Conservation (phyloP, 1,140 invertebrate species). For the Heliconius eleuchia region DNA sequence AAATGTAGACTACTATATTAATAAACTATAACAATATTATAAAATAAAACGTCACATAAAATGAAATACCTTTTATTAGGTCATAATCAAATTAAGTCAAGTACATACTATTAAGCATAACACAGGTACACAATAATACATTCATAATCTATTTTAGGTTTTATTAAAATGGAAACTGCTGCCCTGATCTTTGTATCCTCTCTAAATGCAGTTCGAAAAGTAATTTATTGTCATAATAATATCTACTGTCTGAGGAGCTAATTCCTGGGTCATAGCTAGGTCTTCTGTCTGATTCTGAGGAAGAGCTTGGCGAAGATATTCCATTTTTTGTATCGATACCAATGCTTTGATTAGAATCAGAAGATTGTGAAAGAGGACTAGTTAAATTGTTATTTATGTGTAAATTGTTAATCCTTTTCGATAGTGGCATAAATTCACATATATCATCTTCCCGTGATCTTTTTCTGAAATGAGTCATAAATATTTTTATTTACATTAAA, state of each 20-base stretch:
- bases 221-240: slow-evolving; percentile 79
- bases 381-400: slow-evolving; percentile 84
- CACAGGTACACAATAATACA: slow-evolving; percentile 45
- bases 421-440: slow-evolving; percentile 88
- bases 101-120: slow-evolving; percentile 37
- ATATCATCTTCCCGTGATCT: slow-evolving; percentile 86
- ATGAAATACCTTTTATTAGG: slow-evolving; percentile 26
- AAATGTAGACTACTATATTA: neutral
- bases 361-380: slow-evolving; percentile 53
- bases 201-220: slow-evolving; percentile 81
- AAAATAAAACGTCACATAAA: neutral
- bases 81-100: slow-evolving; percentile 18
- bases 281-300: slow-evolving; percentile 61
- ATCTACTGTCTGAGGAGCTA: slow-evolving; percentile 71
- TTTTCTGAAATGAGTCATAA: slow-evolving; percentile 81
- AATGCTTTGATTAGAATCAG: slow-evolving; percentile 65
- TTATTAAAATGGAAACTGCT: slow-evolving; percentile 75
- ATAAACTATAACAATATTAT: neutral
- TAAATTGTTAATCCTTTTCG: slow-evolving; percentile 90
- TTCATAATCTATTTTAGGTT: neutral
- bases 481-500: neutral
- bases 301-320: slow-evolving; percentile 59
- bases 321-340: slow-evolving; percentile 58
- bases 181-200: slow-evolving; percentile 77
- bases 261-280: slow-evolving; percentile 78